phyloP scores from a whole-genome alignment of 1,140 invertebrate species.

The Cheumatopsyche charites region DNA sequence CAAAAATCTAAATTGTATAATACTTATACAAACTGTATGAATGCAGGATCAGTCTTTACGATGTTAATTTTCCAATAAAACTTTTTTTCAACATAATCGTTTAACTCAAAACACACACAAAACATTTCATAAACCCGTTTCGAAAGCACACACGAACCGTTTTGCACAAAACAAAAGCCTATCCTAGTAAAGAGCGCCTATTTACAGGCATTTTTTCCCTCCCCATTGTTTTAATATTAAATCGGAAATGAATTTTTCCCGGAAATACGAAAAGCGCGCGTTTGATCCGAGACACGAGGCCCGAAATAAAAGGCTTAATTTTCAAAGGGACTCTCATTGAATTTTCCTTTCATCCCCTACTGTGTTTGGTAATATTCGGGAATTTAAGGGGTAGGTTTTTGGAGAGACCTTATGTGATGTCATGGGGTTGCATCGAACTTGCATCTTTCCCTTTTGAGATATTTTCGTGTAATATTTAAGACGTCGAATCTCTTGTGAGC shows the following conservation, averaged over 20 bases:
- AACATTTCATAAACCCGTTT: too few relatives aligned
- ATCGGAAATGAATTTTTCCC: slow-evolving; percentile 20
- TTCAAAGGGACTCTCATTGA: slow-evolving; percentile 32
- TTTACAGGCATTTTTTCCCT: neutral
- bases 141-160: too few relatives aligned
- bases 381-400: too few relatives aligned
- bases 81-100: too few relatives aligned
- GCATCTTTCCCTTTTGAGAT: neutral
- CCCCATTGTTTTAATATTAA: slow-evolving; percentile 13
- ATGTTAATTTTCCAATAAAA: too few relatives aligned
- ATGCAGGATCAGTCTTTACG: too few relatives aligned
- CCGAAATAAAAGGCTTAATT: slow-evolving; percentile 30
- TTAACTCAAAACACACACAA: too few relatives aligned
- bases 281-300: neutral
- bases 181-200: neutral
- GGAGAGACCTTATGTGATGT: neutral
- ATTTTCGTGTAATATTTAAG: neutral
- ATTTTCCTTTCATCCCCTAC: slow-evolving; percentile 29
- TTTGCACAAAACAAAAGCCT: too few relatives aligned
- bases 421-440: neutral
- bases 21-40: too few relatives aligned
- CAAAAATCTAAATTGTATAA: too few relatives aligned
- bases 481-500: neutral
- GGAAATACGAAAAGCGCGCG: slow-evolving; percentile 19
- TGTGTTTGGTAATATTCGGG: too few relatives aligned